These are phyloP conservation scores for Seira musarum DNA, from an alignment of 2,888 invertebrate species.

Conservation along the genomic window DNA sequence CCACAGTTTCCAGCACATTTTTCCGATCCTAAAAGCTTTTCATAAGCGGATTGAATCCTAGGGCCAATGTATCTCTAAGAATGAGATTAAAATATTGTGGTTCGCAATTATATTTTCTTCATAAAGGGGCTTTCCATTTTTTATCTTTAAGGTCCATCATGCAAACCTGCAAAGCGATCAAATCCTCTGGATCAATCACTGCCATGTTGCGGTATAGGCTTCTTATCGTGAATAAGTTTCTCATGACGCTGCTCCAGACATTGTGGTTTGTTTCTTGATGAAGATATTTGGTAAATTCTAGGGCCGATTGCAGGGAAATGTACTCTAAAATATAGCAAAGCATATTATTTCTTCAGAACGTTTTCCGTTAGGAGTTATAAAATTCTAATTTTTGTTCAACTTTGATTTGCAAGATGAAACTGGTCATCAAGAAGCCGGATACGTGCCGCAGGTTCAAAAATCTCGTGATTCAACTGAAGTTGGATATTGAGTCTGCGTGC, in stretches of 20 bases:
- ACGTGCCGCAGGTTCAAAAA: conserved; percentile 41
- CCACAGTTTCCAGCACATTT: neutral
- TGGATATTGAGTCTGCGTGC: conserved; percentile 34
- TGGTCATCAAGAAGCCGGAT: conserved; percentile 64
- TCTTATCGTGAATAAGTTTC: conserved; percentile 36
- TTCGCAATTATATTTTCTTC: no score
- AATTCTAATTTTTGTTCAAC: neutral
- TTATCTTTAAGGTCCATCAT: no score
- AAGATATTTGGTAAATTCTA: conserved; percentile 50
- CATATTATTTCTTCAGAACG: no score
- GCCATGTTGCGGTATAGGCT: neutral
- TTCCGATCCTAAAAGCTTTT: neutral
- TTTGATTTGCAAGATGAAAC: conserved; percentile 32
- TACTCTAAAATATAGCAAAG: conserved; percentile 35
- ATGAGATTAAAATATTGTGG: neutral
- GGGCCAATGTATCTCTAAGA: neutral
- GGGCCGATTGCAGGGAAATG: conserved; percentile 2
- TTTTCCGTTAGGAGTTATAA: neutral
- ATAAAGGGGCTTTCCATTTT: no score
- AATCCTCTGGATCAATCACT: neutral
- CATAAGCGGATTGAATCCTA: neutral
- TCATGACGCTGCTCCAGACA: conserved; percentile 51
- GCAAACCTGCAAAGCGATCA: neutral
- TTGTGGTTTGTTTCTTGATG: conserved; percentile 33
- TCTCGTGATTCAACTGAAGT: conserved; percentile 35